phyloP scores from a whole-genome alignment of 2,113 vertebrate species.

The Ranitomeya variabilis region DNA sequence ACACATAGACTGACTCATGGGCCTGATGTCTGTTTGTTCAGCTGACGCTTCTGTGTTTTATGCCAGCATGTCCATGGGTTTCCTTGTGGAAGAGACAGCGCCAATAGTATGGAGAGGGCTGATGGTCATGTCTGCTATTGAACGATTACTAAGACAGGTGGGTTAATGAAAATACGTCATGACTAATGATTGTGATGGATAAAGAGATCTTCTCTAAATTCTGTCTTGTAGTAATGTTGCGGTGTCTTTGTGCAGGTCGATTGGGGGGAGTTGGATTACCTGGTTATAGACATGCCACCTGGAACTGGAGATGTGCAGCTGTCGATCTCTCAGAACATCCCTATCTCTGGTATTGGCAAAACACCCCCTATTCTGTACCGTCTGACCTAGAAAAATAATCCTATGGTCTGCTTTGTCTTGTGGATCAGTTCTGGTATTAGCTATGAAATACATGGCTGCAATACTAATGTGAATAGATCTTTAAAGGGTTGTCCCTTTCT shows the following conservation, averaged over 20 bases:
- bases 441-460: too few relatives aligned
- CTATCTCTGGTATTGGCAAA: conserved; percentile 79
- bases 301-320: conserved; percentile 97
- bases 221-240: not conserved
- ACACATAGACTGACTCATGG: conserved; percentile 13
- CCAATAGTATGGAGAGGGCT: conserved; percentile 93
- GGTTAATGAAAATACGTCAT: conserved; percentile 46
- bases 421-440: too few relatives aligned
- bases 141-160: conserved; percentile 91
- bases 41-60: conserved; percentile 57
- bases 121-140: conserved; percentile 97
- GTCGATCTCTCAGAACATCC: conserved; percentile 91
- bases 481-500: too few relatives aligned
- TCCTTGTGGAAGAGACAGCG: conserved; percentile 87
- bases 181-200: not conserved
- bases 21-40: not conserved
- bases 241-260: conserved; percentile 81
- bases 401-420: not conserved
- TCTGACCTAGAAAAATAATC: not conserved
- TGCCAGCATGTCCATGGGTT: conserved; percentile 97
- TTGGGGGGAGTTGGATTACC: conserved; percentile 91
- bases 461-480: too few relatives aligned
- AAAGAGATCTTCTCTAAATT: not conserved
- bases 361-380: not conserved
- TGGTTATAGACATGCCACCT: conserved; percentile 97